phyloP scores from a whole-genome alignment of 1,140 invertebrate genomes.

The Drosophila carrolli region DNA sequence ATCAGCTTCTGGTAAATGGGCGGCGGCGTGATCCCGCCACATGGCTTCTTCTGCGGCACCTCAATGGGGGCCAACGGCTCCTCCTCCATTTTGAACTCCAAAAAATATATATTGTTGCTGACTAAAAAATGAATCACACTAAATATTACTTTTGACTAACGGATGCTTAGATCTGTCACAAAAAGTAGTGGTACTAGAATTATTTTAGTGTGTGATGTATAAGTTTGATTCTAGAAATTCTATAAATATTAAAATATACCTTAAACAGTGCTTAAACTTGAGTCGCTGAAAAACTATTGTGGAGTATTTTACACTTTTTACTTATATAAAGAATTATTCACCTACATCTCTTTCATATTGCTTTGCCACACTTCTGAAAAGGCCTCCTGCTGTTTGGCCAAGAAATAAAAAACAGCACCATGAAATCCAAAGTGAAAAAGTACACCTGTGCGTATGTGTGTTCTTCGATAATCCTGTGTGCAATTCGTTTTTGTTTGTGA shows the following conservation, averaged over 20 bases:
- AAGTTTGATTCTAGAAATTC: not conserved
- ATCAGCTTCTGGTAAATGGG: constrained; percentile 64
- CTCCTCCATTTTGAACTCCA: constrained; percentile 6
- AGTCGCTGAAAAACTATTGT: not conserved
- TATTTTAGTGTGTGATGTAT: too few relatives aligned
- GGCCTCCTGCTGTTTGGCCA: not conserved
- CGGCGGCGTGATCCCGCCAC: constrained; percentile 1
- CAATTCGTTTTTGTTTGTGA: constrained; percentile 72
- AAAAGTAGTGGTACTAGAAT: not conserved
- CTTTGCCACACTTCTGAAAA: too few relatives aligned
- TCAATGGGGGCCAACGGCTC: not conserved
- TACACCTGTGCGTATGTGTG: constrained; percentile 24
- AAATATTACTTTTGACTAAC: not conserved
- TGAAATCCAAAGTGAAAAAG: constrained; percentile 4
- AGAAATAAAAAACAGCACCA: constrained; percentile 12
- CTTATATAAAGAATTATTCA: not conserved
- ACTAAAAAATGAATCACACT: not conserved
- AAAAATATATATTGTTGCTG: constrained; percentile 22
- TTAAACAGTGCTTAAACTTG: too few relatives aligned
- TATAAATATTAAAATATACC: not conserved
- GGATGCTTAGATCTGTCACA: not conserved
- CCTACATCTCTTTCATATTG: too few relatives aligned
- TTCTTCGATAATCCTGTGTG: constrained; percentile 43
- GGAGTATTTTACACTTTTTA: not conserved
- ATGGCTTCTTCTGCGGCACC: constrained; percentile 20